phyloP scores from a whole-genome alignment of 2,797 vertebrate genomes.

The Danio aesculapii region DNA sequence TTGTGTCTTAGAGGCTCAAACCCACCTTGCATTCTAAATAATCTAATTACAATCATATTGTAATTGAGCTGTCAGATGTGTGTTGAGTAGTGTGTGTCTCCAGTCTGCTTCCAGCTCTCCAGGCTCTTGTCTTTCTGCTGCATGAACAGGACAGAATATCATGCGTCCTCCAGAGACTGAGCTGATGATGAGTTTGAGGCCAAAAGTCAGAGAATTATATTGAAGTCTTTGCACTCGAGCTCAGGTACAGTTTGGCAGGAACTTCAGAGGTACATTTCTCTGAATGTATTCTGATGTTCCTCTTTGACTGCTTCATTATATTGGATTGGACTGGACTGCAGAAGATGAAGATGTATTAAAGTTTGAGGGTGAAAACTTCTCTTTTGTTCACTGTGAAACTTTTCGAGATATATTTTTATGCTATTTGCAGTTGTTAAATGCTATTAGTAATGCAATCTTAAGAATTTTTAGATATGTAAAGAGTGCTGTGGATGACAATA shows the following conservation, averaged over 20 bases:
- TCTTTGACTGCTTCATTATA: constrained; percentile 6
- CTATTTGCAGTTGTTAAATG: neutral
- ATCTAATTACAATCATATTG: constrained; percentile 18
- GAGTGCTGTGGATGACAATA: neutral
- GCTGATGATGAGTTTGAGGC: constrained; percentile 26
- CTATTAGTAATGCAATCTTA: constrained; percentile 5
- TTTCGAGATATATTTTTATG: neutral
- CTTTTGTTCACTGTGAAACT: neutral
- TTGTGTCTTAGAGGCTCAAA: constrained; percentile 7
- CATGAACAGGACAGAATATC: constrained; percentile 31
- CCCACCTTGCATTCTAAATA: constrained; percentile 5
- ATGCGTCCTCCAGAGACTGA: constrained; percentile 21
- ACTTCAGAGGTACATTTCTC: constrained; percentile 17
- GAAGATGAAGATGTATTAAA: neutral
- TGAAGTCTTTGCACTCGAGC: neutral
- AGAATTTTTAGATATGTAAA: no score
- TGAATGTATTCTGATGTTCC: constrained; percentile 16
- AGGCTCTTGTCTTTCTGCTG: neutral
- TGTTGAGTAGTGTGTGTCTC: constrained; percentile 16
- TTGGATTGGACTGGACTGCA: neutral
- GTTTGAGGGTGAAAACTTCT: neutral
- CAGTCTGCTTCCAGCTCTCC: neutral
- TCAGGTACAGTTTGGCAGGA: neutral
- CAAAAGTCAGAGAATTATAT: constrained; percentile 17
- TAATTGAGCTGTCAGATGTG: constrained; percentile 29